Evolutionary conservation across 2,113 vertebrate species (phyloP).

Genomic region (Sterrhoptilus dennistouni): DNA sequence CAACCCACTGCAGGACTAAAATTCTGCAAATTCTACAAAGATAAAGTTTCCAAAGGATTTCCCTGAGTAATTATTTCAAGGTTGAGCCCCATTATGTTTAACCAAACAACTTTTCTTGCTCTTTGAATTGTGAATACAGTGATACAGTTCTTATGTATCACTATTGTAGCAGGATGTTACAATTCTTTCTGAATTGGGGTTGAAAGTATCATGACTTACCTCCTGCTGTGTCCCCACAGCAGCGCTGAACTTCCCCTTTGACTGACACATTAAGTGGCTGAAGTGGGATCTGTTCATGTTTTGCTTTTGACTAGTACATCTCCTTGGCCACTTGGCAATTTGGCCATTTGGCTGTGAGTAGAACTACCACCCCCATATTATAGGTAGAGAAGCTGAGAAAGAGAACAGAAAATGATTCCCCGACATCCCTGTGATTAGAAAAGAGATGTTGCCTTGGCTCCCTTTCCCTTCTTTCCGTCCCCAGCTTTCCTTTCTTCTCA

Average conservation of each 20-base stretch:
- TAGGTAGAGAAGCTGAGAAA: not conserved
- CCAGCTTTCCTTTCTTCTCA: not conserved
- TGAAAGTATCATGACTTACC: not conserved
- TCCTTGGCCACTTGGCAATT: not conserved
- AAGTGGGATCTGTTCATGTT: not conserved
- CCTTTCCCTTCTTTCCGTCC: not conserved
- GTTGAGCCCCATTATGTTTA: not conserved
- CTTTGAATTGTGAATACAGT: not conserved
- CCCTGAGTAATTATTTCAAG: not conserved
- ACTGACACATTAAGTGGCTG: not conserved
- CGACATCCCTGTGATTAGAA: not conserved
- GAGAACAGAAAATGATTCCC: not conserved
- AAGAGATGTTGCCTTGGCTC: not conserved
- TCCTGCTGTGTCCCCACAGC: not conserved
- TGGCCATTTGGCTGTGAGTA: not conserved
- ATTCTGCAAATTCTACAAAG: not conserved
- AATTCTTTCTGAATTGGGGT: not conserved
- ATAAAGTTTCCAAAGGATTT: not conserved
- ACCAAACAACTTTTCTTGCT: not conserved
- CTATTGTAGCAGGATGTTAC: not conserved
- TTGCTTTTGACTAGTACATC: not conserved
- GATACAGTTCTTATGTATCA: not conserved
- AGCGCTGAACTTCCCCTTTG: not conserved
- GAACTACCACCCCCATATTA: not conserved
- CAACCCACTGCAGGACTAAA: not conserved